Evolutionary conservation across 2,113 vertebrate genomes (phyloP), one percentile per base, ranked within the genome.

Genomic region (Paedocypris sp.): DNA sequence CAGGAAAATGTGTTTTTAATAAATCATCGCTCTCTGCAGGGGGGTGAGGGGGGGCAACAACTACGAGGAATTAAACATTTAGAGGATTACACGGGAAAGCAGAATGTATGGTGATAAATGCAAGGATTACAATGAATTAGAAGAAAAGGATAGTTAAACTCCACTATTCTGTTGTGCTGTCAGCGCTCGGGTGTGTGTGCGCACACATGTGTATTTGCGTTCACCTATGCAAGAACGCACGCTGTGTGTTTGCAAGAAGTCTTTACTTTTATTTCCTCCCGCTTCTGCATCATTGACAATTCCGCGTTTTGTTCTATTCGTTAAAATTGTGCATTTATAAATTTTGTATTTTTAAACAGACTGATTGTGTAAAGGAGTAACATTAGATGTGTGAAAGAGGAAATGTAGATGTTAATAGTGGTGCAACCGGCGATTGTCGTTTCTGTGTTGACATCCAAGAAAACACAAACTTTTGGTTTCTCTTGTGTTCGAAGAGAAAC

Each of bases 91-190:
- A 77, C 46, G 35, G 68, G 73, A 83, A 86, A 82, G 78, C 82
- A 81, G 83, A 85, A 80, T 80, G 80, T 82, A 80, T 80, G 74
- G 74, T 79, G 83, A 85, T 85, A 85, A 85, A 86, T 76, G 80
- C 62, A 67, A 73, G 85, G 84, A 86, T 87, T 87, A 86, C 79
- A 80, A 79, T 85, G 80, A 86, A 67, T 86, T 85, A 86, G 75
- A 79, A 80, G 75, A 43, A 72, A 73, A 76, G 74, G 78, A 80
- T 71, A 75, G 79, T 81, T 84, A 77, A 80, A 85, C 67, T 82
- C 79, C 77, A 79, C 82, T 85, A 81, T 85, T 73, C 79, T 82
- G 81, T 84, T 85, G 86, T 84, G 74, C 74, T 81, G 75, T 83
- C 80, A 5, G 42, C 5, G 15, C 51, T n/a, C 43, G 67, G 45